phyloP scores from a whole-genome alignment of 2,113 vertebrate species.

The Oreochromis aureus region DNA sequence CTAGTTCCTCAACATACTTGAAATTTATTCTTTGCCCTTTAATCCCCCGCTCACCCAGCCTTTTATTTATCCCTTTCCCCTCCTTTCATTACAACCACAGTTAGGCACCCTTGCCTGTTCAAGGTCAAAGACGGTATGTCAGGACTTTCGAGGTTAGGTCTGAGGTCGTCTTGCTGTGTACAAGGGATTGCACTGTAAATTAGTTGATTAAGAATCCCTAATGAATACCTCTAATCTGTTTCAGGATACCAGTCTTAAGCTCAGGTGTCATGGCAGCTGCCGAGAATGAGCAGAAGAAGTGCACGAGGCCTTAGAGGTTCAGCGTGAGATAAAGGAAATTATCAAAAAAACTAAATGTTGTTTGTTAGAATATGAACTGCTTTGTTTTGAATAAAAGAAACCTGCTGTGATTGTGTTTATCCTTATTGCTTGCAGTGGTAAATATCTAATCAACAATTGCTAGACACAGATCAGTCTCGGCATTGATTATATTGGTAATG shows the following conservation, averaged over 20 bases:
- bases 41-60: not conserved
- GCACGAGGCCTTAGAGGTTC: not conserved
- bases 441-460: not conserved
- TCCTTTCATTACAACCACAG: not conserved
- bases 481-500: not conserved
- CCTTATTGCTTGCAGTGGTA: not conserved
- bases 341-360: not conserved
- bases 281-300: constrained; percentile 4
- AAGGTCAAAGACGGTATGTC: constrained; percentile 14
- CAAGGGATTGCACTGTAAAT: constrained; percentile 74
- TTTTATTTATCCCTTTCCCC: not conserved
- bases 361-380: not conserved
- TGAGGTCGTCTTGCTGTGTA: constrained; percentile 42
- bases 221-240: constrained; percentile 76
- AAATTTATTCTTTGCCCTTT: not conserved
- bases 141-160: constrained; percentile 47
- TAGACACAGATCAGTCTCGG: not conserved
- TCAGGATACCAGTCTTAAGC: constrained; percentile 65
- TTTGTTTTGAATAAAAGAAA: not conserved
- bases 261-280: constrained; percentile 63
- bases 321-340: not conserved
- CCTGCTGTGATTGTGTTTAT: not conserved
- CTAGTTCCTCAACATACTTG: not conserved
- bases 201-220: constrained; percentile 81
- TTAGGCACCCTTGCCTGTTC: not conserved